phyloP scores from a whole-genome alignment of 2,113 vertebrate genomes.

The Gorsachius goisagi region DNA sequence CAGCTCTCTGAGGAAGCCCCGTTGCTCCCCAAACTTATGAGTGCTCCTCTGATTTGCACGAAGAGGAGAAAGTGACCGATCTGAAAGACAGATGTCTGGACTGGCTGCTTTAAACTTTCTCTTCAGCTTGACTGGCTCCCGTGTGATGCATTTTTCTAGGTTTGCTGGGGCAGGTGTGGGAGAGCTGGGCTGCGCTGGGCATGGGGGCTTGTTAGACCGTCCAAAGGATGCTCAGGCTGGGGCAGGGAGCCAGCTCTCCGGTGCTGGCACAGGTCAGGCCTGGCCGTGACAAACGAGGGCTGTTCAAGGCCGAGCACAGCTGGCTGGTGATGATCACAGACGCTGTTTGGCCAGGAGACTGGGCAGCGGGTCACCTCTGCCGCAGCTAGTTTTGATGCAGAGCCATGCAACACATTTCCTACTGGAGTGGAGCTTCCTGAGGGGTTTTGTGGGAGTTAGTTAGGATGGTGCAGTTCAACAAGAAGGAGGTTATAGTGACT shows the following conservation, averaged over 20 bases:
- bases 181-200: neutral
- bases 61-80: neutral
- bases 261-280: neutral
- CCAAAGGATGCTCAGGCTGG: neutral
- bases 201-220: neutral
- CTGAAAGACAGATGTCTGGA: neutral
- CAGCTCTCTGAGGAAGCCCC: neutral
- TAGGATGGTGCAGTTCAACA: neutral
- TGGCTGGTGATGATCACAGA: neutral
- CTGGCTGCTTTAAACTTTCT: neutral
- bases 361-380: neutral
- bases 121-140: neutral
- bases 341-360: neutral
- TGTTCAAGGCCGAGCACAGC: neutral
- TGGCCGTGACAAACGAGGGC: neutral
- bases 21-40: neutral
- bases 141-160: neutral
- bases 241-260: accelerated
- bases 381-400: neutral
- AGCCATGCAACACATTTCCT: neutral
- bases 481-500: neutral
- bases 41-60: neutral
- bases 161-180: neutral
- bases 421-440: neutral
- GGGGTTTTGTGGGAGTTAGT: neutral